Conservation (phyloP, 2,113 vertebrate species). For the Ictalurus punctatus region DNA sequence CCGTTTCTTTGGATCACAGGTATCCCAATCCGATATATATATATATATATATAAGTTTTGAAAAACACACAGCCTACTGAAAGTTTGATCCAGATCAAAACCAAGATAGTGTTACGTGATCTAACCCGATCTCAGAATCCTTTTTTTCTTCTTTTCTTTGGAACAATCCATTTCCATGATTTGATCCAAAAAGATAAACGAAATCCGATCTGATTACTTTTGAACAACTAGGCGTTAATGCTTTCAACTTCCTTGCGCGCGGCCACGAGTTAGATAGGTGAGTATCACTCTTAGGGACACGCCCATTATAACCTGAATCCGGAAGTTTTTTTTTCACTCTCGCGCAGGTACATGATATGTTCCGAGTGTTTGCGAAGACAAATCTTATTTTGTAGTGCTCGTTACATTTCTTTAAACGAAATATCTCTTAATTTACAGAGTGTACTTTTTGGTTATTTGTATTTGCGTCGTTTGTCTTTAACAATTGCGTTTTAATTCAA, state of each 20-base stretch:
- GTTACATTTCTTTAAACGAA: neutral
- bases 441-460: neutral
- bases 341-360: neutral
- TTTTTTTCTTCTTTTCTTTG: too few species aligned
- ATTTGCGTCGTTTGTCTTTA: neutral
- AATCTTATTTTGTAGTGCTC: neutral
- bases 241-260: neutral
- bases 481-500: neutral
- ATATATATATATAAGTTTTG: too few species aligned
- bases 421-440: neutral
- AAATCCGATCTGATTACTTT: neutral
- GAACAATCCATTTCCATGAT: too few species aligned
- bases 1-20: too few species aligned
- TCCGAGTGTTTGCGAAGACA: neutral
- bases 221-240: too few species aligned
- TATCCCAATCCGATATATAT: too few species aligned
- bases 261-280: neutral
- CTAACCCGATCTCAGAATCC: too few species aligned
- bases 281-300: conserved; percentile 41
- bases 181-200: too few species aligned
- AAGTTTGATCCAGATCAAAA: too few species aligned
- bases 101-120: too few species aligned
- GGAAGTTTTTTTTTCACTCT: conserved; percentile 49
- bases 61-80: too few species aligned
- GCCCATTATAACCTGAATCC: conserved; percentile 59